phyloP scores from a whole-genome alignment of 2,888 invertebrate genomes.

The Acrobasis suavella region DNA sequence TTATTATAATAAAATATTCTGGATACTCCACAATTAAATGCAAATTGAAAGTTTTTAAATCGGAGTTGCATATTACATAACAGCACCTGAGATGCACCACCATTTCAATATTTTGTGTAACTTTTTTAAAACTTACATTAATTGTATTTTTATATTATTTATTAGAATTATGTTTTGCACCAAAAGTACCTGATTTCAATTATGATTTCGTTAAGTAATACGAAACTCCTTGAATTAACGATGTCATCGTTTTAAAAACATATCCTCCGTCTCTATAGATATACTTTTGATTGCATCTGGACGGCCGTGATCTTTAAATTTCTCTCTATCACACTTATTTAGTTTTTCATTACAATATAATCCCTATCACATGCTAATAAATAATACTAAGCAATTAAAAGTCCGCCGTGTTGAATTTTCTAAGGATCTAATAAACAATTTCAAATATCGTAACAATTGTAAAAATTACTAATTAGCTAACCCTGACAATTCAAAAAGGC shows the following conservation, averaged over 20 bases:
- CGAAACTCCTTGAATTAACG: slow-evolving; percentile 33
- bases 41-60: slow-evolving; percentile 62
- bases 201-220: slow-evolving; percentile 34
- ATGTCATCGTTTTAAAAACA: slow-evolving; percentile 40
- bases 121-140: neutral
- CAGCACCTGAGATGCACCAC: slow-evolving; percentile 19
- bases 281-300: slow-evolving; percentile 44
- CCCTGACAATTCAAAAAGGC: slow-evolving; percentile 55
- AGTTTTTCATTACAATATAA: slow-evolving; percentile 50
- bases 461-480: neutral
- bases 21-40: slow-evolving; percentile 56
- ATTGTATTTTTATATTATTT: neutral
- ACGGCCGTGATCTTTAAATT: slow-evolving; percentile 58
- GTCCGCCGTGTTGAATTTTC: slow-evolving; percentile 51
- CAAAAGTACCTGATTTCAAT: slow-evolving; percentile 3
- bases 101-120: too few species aligned
- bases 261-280: slow-evolving; percentile 39
- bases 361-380: slow-evolving; percentile 76
- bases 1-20: slow-evolving; percentile 41
- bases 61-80: slow-evolving; percentile 37
- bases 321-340: slow-evolving; percentile 60
- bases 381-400: slow-evolving; percentile 68
- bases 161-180: slow-evolving; percentile 2
- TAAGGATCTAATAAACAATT: slow-evolving; percentile 28
- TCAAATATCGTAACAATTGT: slow-evolving; percentile 3